These are phyloP conservation scores for Atta texana DNA, from an alignment of 1,140 invertebrate genomes.

Conservation along the genomic window DNA sequence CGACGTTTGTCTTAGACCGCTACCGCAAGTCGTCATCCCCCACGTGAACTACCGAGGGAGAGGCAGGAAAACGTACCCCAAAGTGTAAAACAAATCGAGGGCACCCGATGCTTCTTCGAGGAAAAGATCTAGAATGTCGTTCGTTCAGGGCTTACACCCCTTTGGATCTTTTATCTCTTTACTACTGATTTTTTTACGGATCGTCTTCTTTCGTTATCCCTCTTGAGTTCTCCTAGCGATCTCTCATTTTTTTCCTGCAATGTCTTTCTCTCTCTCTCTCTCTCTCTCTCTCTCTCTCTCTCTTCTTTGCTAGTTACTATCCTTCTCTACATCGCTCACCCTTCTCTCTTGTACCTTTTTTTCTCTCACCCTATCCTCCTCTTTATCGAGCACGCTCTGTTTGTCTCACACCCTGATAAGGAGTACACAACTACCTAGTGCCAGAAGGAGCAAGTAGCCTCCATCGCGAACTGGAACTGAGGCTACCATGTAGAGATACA, in stretches of 20 bases:
- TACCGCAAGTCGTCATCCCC: conserved; percentile 15
- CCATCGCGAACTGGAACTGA: conserved; percentile 85
- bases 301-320: background rate
- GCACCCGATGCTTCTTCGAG: background rate
- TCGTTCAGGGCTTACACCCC: background rate
- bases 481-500: conserved; percentile 79
- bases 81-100: background rate
- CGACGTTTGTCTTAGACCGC: conserved; percentile 7
- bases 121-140: background rate
- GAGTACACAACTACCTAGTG: conserved; percentile 57
- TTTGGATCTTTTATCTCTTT: conserved; percentile 5
- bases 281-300: background rate
- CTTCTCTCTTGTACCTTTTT: background rate
- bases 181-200: background rate
- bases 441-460: conserved; percentile 81
- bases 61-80: background rate
- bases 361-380: conserved; percentile 27
- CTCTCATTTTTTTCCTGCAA: background rate
- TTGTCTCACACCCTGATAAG: conserved; percentile 58
- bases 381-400: conserved; percentile 24
- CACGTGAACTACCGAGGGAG: background rate
- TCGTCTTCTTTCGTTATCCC: background rate
- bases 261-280: background rate
- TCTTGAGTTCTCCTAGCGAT: background rate
- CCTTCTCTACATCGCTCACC: background rate